Evolutionary conservation across 2,797 vertebrate genomes (phyloP), one percentile per base, ranked within the genome.

Genomic region (Myotis planiceps): DNA sequence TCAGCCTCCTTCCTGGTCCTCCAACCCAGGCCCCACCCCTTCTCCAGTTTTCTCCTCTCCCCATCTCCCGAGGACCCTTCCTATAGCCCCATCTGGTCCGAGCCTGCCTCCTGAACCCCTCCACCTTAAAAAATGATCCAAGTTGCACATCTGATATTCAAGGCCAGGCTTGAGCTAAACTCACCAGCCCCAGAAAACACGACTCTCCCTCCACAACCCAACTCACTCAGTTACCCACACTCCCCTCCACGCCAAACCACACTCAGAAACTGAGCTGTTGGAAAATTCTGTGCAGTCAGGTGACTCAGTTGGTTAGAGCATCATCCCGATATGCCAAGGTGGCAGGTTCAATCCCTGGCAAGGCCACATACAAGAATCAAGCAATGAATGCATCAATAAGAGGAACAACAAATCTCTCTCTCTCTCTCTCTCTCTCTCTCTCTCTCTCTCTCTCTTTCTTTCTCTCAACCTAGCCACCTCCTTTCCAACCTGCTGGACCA

Each of bases 11-110:
- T 60, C 12, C 27, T 60, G 58, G 23, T 13, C 39, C 72, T 76
- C 37, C 37, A 34, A 4, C 10, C 9, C 16, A 21, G 49, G n/a
- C 23, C 8, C 7, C 25, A 2, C 19, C 0, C 5, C 14, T 34
- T 9, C 58, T 37, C 47, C 37, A 4, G 0, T 2, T 53, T 9
- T 13, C 23, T 23, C 32, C 8, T 69, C 39, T 18, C 19, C 10
- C 32, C 6, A 21, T 14, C 25, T 25, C 66, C 29, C 14, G 14
- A 25, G 18, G 34, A 13, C 72, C n/a, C 71, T 71, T 14, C 65
- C n/a, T 42, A 25, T 3, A 65, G 16, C 10, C 3, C 1, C 0
- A 2, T 32, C 75, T 23, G 55, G 71, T 27, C 32, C 8, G 5
- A 55, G 6, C 37, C 37, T 12, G n/a, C 16, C 55, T 2, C 1